A percentile compares a stretch with the other conserved stretches of the same genome.
Evolutionary conservation across 2,888 invertebrate genomes (phyloP).

Genomic region (Pharmacophagus antenor): DNA sequence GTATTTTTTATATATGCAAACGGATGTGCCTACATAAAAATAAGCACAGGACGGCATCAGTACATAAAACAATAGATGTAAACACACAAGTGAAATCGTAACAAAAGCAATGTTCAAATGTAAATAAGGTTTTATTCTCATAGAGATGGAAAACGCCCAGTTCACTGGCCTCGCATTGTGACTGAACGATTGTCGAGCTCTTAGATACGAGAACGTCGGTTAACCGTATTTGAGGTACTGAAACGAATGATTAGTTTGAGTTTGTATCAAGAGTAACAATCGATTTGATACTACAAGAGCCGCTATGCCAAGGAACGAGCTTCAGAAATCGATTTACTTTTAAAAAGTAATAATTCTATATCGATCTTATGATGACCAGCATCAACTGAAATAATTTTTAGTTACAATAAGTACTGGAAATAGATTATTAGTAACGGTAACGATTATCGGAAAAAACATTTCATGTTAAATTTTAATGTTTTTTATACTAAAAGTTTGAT

Average conservation of each 20-base stretch:
- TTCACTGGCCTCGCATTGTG: conserved; percentile 57
- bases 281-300: conserved; percentile 38
- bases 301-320: conserved; percentile 60
- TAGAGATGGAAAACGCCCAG: conserved; percentile 41
- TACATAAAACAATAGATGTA: background rate
- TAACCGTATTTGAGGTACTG: conserved; percentile 49
- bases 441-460: too few relatives aligned
- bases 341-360: too few relatives aligned
- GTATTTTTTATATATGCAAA: too few relatives aligned
- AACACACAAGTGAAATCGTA: conserved; percentile 10
- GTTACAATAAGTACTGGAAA: background rate
- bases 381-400: background rate
- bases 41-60: background rate
- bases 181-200: conserved; percentile 44
- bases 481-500: too few relatives aligned
- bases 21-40: too few relatives aligned
- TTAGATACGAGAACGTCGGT: conserved; percentile 36
- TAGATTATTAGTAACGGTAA: too few relatives aligned
- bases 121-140: conserved; percentile 24
- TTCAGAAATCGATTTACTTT: conserved; percentile 44
- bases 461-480: too few relatives aligned
- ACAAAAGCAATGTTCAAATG: background rate
- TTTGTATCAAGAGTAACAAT: conserved; percentile 50
- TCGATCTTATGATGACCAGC: conserved; percentile 43
- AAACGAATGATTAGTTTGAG: conserved; percentile 41